Base-by-base conservation (phyloP, 2,888 invertebrate species). In the Clistopyga incitator region DNA sequence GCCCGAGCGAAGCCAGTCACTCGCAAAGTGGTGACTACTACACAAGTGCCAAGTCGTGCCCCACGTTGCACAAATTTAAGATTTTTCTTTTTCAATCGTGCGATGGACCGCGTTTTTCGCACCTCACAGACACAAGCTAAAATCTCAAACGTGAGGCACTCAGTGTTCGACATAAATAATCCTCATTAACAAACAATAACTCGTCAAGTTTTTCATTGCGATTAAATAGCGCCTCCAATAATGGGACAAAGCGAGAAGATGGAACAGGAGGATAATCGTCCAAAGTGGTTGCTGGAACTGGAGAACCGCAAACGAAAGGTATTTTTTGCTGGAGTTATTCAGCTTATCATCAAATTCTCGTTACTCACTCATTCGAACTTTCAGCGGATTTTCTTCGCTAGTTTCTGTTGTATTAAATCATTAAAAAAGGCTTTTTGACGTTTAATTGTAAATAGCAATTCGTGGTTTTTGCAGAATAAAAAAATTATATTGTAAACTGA, bases 251-350 rank as follows among this genome's bases (percentile, higher is more conserved):
- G 78, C 65, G 68, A 82, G 25, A 86, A 82, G 50, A 88, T 88
- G 86, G 90, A 89, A 71, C 89, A 91, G 34, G 87, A 86, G 78
- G 87, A 87, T 56, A 87, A 89, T 83, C 91, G 89, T 6, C 93
- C 93, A 2, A 90, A 93, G 85, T 93, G 93, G 93, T 85, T 93
- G 77, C 74, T 91, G 70, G 92, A 93, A 76, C 67, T 93, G 82
- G 93, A 93, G 88, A 93, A 91, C 87, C 89, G 92, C 13, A 93
- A 92, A 82, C 88, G 90, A 82, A 93, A 93, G 90, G 92, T 92
- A 75, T 80, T 85, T 86, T 42, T 3, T 42, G n/a, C 4, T 2
- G 20, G 13, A 23, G 42, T 18, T 56, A 42, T 15, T 15, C 20
- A n/a, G 1, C 38, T 70, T n/a, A 52, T 56, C 68, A 29, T 59